These are phyloP conservation scores for Sinocyclocheilus grahami DNA, from an alignment of 2,113 vertebrate genomes.

Conservation along the genomic window DNA sequence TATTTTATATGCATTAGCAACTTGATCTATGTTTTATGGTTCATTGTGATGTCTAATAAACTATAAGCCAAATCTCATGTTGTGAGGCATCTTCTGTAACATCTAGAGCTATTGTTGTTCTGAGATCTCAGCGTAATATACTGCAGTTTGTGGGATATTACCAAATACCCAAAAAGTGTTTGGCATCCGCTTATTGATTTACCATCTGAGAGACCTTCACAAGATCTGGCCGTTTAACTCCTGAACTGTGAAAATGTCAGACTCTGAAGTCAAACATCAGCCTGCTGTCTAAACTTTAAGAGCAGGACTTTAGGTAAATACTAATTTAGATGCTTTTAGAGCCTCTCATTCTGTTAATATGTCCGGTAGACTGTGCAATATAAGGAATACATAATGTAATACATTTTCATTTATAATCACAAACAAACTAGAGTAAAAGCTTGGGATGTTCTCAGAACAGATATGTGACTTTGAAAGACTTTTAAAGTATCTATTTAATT, in stretches of 20 bases:
- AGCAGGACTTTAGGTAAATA: background rate
- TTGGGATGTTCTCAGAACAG: background rate
- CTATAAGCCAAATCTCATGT: conserved; percentile 59
- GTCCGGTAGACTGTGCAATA: background rate
- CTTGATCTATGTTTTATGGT: conserved; percentile 70
- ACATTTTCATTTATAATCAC: background rate
- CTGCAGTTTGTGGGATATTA: conserved; percentile 2
- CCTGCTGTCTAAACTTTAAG: background rate
- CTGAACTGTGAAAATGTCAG: conserved; percentile 13
- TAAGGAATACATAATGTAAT: background rate
- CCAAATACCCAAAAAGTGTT: conserved; percentile 4
- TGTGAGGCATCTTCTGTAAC: background rate
- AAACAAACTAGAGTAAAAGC: background rate
- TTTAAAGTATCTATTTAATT: background rate
- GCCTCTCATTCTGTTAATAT: background rate
- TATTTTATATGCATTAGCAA: conserved; percentile 69
- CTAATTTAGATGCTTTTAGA: background rate
- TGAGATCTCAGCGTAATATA: background rate
- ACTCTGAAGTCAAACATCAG: background rate
- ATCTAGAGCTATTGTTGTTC: background rate
- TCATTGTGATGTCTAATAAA: conserved; percentile 80
- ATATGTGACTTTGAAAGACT: background rate
- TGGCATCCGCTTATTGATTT: conserved; percentile 31
- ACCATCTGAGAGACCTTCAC: conserved; percentile 6
- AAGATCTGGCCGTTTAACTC: conserved; percentile 4